Conservation (phyloP, 2,797 vertebrate species). For the Macrochelys suwanniensis region DNA sequence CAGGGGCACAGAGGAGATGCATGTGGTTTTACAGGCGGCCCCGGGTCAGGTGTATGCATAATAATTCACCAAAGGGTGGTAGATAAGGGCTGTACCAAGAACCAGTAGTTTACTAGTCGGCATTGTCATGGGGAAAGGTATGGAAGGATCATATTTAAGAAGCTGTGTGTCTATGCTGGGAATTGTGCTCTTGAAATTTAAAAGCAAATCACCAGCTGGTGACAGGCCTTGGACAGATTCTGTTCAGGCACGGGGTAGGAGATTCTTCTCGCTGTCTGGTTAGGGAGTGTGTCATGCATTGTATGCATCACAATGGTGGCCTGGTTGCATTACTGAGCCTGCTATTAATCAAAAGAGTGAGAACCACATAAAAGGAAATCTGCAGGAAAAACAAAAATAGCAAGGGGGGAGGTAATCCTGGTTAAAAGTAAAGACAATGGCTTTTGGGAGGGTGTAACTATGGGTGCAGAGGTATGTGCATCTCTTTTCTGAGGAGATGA, state of each 20-base stretch:
- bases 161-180: neutral
- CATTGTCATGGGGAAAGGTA: neutral
- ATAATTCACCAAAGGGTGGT: neutral
- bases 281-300: neutral
- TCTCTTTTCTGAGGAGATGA: neutral
- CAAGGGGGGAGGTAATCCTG: neutral
- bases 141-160: neutral
- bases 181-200: neutral
- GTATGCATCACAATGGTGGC: neutral
- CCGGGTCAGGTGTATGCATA: neutral
- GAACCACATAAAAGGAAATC: neutral
- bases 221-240: neutral
- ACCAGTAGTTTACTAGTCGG: neutral
- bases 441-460: neutral
- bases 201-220: neutral
- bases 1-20: neutral
- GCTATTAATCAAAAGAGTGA: neutral
- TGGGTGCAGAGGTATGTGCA: neutral
- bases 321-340: too few species aligned
- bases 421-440: neutral
- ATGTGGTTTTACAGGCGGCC: neutral
- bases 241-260: too few species aligned
- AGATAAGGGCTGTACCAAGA: neutral
- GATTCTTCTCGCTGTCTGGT: neutral
- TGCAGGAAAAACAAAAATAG: neutral